Percentiles rank a stretch among this genome's conserved stretches.
Conservation (phyloP, 2,888 invertebrate species). For the Diogma glabrata region DNA sequence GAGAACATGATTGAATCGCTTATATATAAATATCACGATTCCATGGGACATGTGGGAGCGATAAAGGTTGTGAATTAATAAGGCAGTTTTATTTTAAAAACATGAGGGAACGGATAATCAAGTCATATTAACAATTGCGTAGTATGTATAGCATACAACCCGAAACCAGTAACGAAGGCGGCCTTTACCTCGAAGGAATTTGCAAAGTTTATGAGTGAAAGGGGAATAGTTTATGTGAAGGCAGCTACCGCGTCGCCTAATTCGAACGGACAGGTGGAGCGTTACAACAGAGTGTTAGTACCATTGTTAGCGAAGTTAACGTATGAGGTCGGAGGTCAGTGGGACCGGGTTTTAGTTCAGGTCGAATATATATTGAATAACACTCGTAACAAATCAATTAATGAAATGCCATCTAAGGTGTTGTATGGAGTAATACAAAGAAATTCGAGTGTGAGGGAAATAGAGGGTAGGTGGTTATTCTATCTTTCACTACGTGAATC, state of each 20-base stretch:
- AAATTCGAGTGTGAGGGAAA: constrained; percentile 19
- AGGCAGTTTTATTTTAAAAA: constrained; percentile 1
- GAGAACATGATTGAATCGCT: neutral
- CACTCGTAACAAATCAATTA: constrained; percentile 16
- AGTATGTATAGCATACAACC: no score
- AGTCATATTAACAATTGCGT: no score
- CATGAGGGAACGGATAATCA: neutral
- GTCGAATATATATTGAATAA: constrained; percentile 23
- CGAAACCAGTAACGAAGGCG: no score
- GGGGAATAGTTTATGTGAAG: constrained; percentile 13
- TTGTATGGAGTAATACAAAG: constrained; percentile 24
- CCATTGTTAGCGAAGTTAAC: constrained; percentile 13
- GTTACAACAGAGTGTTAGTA: constrained; percentile 6
- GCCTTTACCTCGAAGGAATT: constrained; percentile 13
- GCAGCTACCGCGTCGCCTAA: constrained; percentile 14
- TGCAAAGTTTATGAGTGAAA: neutral
- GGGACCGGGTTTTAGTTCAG: constrained; percentile 16
- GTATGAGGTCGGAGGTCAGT: no score
- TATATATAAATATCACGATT: neutral
- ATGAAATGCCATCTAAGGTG: constrained; percentile 14
- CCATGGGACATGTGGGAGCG: neutral
- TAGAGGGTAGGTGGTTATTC: constrained; percentile 8
- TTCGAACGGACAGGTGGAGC: constrained; percentile 13
- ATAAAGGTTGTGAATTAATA: neutral
- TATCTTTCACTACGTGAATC: no score